Conservation (phyloP, 2,113 vertebrate genomes). For the Pteropus alecto region DNA sequence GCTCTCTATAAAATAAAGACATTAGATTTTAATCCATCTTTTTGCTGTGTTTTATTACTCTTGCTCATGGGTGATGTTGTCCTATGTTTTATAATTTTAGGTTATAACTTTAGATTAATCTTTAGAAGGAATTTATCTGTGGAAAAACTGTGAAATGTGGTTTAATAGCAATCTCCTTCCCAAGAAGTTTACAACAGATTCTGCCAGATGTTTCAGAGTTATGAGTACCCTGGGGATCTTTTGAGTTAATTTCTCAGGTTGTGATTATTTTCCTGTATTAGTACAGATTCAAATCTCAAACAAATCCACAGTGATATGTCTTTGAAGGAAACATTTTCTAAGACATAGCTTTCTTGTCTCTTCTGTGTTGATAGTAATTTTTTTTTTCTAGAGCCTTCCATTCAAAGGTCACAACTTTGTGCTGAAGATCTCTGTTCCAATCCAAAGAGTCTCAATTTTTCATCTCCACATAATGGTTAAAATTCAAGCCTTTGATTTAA, state of each 20-base stretch:
- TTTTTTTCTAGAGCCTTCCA: not conserved
- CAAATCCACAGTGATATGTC: not conserved
- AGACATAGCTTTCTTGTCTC: not conserved
- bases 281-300: constrained; percentile 34
- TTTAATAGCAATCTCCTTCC: not conserved
- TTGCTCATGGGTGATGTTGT: not conserved
- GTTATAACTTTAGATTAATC: not conserved
- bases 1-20: not conserved
- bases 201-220: not conserved
- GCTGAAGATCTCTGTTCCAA: not conserved
- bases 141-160: not conserved
- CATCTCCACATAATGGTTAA: not conserved
- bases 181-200: not conserved
- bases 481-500: not conserved
- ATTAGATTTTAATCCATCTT: not conserved
- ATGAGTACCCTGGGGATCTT: not conserved
- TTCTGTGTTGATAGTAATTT: not conserved
- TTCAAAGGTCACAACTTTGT: not conserved
- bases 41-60: not conserved
- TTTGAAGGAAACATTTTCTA: not conserved
- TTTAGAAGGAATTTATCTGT: not conserved
- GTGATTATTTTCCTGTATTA: not conserved
- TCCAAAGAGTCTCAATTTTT: not conserved
- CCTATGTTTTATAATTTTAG: not conserved
- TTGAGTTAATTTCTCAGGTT: not conserved